phyloP scores from a whole-genome alignment of 2,888 invertebrate species.

The Oasisia sp. region DNA sequence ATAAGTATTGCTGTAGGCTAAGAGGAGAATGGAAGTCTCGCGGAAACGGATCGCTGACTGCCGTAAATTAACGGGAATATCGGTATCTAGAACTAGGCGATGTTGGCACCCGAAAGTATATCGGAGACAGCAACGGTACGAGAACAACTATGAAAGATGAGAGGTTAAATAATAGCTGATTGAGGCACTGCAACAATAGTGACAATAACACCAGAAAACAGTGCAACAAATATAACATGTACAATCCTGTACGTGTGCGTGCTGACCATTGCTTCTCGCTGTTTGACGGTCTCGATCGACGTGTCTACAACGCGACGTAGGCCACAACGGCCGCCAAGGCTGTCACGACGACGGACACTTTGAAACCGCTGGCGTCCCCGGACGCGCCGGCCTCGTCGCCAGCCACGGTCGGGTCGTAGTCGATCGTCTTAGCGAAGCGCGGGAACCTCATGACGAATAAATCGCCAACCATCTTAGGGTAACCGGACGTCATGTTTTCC shows the following conservation, averaged over 20 bases:
- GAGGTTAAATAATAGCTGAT: too few relatives aligned
- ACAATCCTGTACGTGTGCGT: background rate
- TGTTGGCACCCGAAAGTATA: too few relatives aligned
- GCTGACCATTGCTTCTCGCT: background rate
- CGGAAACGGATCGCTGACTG: too few relatives aligned
- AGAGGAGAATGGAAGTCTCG: too few relatives aligned
- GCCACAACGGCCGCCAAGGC: background rate
- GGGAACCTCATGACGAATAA: background rate
- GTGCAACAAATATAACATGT: too few relatives aligned
- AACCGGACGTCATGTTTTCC: background rate
- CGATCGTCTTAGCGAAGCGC: background rate
- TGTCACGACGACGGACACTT: background rate
- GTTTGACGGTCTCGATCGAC: background rate
- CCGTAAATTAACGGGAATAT: too few relatives aligned
- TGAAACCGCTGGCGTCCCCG: background rate
- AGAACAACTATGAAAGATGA: too few relatives aligned
- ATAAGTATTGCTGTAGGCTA: too few relatives aligned
- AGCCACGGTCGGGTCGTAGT: background rate
- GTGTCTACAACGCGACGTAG: background rate
- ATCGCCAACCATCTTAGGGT: background rate
- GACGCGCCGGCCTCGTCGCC: background rate
- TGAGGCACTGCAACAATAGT: too few relatives aligned
- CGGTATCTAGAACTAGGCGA: too few relatives aligned
- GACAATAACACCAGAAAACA: too few relatives aligned
- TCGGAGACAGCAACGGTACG: too few relatives aligned